Evolutionary conservation across 2,797 vertebrate species (phyloP).

Genomic region (Esox masquinongy): DNA sequence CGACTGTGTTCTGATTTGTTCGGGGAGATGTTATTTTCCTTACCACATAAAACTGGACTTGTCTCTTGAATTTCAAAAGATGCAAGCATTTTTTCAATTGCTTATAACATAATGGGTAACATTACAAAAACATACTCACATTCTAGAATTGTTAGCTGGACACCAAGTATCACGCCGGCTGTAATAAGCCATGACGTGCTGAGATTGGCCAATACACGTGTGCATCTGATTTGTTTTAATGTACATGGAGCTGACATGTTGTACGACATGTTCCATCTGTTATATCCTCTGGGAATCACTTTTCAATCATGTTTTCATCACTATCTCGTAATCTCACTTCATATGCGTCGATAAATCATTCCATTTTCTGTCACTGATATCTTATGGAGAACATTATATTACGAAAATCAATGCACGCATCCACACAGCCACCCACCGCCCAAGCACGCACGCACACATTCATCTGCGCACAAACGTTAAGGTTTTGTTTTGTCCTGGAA

Average conservation of each 20-base stretch:
- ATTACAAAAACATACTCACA: background rate
- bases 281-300: background rate
- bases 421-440: conserved; percentile 5
- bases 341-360: conserved; percentile 26
- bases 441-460: conserved; percentile 28
- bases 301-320: conserved; percentile 9
- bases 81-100: too few species aligned
- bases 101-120: background rate
- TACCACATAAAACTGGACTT: too few species aligned
- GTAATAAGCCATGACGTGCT: background rate
- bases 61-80: too few species aligned
- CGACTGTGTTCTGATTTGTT: too few species aligned
- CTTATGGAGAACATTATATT: conserved; percentile 24
- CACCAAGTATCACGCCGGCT: background rate
- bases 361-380: conserved; percentile 7
- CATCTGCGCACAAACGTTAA: conserved; percentile 12
- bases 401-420: background rate
- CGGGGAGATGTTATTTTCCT: too few species aligned
- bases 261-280: background rate
- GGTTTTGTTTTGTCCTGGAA: conserved; percentile 54
- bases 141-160: too few species aligned
- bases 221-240: background rate
- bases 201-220: background rate
- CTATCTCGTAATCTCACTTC: conserved; percentile 11
- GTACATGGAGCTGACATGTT: conserved; percentile 21